A percentile compares a stretch with the other conserved stretches of the same genome.
Conservation (phyloP, 2,888 invertebrate species). For the Pollenia griseotomentosa region DNA sequence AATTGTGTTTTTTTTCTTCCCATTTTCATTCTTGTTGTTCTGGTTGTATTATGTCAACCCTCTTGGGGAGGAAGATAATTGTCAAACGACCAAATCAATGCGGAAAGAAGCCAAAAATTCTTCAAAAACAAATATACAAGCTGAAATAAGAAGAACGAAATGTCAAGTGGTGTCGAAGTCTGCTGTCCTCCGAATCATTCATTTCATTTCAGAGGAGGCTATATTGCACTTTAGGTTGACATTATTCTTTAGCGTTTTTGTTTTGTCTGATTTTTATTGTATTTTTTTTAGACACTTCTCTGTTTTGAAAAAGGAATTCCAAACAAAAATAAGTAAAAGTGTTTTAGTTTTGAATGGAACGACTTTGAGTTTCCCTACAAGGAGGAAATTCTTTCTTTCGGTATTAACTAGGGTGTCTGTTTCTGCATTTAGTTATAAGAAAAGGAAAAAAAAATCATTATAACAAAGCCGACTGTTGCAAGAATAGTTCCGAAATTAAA, state of each 20-base stretch:
- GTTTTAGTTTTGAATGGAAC: not conserved
- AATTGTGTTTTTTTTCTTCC: conserved; percentile 32
- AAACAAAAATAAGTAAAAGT: conserved; percentile 42
- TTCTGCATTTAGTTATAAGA: no score
- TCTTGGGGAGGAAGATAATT: conserved; percentile 69
- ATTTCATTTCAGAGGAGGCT: conserved; percentile 44
- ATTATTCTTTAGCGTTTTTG: conserved; percentile 56
- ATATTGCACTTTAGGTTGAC: conserved; percentile 66
- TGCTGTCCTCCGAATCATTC: conserved; percentile 55
- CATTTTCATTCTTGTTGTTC: conserved; percentile 24
- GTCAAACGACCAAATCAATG: conserved; percentile 73
- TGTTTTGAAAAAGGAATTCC: conserved; percentile 29
- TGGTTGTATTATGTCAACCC: conserved; percentile 64
- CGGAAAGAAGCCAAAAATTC: conserved; percentile 73
- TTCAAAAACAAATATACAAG: conserved; percentile 57
- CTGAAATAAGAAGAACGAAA: conserved; percentile 60
- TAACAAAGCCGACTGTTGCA: no score
- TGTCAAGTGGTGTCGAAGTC: conserved; percentile 72
- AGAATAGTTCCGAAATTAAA: no score
- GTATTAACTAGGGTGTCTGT: no score
- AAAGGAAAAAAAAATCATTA: no score
- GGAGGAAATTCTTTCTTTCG: not conserved
- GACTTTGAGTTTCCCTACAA: conserved; percentile 8
- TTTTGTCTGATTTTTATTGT: not conserved
- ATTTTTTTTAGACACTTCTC: conserved; percentile 7